Evolutionary conservation across 2,888 invertebrate genomes (phyloP).

Genomic region (Halocaridina rubra): DNA sequence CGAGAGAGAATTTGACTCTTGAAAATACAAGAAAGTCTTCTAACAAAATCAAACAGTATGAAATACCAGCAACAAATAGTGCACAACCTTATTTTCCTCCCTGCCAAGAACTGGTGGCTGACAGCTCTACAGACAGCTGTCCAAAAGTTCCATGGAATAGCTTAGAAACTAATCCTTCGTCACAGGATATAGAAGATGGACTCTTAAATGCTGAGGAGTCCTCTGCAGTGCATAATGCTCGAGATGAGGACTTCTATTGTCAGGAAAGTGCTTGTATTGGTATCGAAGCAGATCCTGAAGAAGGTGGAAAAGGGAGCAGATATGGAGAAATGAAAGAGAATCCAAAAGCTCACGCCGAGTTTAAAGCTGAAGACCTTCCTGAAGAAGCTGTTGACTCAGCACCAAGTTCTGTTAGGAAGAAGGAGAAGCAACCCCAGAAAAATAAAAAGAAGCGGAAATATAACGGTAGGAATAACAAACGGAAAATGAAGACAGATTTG

Average conservation of each 20-base stretch:
- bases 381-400: not conserved
- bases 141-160: slow-evolving; percentile 40
- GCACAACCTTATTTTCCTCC: not conserved
- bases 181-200: slow-evolving; percentile 28
- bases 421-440: not conserved
- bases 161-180: slow-evolving; percentile 26
- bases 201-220: not conserved
- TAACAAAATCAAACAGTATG: not conserved
- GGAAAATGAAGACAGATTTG: not conserved
- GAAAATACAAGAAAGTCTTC: not conserved
- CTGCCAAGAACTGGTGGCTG: not conserved
- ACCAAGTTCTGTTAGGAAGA: no score
- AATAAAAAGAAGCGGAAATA: not conserved
- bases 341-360: no score
- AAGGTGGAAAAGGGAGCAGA: not conserved
- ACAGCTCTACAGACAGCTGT: slow-evolving; percentile 31
- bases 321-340: not conserved
- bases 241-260: no score
- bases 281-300: not conserved
- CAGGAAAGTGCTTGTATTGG: no score
- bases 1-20: no score
- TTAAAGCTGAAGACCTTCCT: not conserved
- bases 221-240: not conserved
- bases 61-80: not conserved
- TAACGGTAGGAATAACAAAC: not conserved